A percentile compares a stretch with the other conserved stretches of the same genome.
phyloP scores from a whole-genome alignment of 1,140 invertebrate genomes.

The Pomacea maculata region DNA sequence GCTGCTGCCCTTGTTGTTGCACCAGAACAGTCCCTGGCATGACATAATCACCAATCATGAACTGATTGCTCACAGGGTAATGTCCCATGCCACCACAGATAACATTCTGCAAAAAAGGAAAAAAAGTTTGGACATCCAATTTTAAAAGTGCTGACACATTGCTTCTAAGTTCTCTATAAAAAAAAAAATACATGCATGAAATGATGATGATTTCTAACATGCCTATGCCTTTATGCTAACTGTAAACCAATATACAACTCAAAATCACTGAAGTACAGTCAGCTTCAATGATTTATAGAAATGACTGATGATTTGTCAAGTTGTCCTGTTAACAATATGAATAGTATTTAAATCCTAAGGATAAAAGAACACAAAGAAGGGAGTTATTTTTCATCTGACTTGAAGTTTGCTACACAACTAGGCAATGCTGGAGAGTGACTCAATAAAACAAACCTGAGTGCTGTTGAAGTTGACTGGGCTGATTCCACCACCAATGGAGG shows the following conservation, averaged over 20 bases:
- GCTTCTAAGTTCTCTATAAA: not conserved
- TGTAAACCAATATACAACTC: too few relatives aligned
- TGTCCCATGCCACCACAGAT: constrained; percentile 69
- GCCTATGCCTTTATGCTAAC: too few relatives aligned
- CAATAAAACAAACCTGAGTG: constrained; percentile 36
- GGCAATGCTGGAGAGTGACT: not conserved
- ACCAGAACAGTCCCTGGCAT: constrained; percentile 54
- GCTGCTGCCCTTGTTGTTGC: constrained; percentile 13
- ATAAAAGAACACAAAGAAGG: not conserved
- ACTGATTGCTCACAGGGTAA: constrained; percentile 78
- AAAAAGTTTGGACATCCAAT: not conserved
- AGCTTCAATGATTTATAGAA: too few relatives aligned
- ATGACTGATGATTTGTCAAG: too few relatives aligned
- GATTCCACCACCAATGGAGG: constrained; percentile 79
- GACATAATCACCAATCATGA: constrained; percentile 82
- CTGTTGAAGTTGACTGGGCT: constrained; percentile 65
- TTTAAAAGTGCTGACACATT: not conserved
- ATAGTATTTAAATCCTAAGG: too few relatives aligned
- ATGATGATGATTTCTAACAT: too few relatives aligned
- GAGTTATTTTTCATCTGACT: not conserved
- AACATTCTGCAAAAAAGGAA: constrained; percentile 60
- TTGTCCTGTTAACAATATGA: too few relatives aligned
- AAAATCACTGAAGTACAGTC: too few relatives aligned
- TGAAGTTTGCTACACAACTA: not conserved
- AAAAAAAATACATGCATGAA: not conserved